These are phyloP conservation scores for Urocitellus parryii DNA, from an alignment of 2,113 vertebrate species.

Conservation along the genomic window DNA sequence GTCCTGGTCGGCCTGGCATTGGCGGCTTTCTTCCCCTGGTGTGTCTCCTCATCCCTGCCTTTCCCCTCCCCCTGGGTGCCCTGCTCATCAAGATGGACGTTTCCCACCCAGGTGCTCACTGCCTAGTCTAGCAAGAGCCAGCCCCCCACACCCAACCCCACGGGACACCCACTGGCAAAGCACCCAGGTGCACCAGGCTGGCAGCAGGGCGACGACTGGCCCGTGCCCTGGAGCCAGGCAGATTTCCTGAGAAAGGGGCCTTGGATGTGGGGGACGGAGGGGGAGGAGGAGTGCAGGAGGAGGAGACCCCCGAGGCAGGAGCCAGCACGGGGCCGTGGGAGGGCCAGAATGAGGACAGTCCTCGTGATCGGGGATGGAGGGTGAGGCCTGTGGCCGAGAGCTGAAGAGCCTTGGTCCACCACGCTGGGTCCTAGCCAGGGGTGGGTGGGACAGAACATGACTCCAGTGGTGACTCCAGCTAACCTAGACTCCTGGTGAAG, in stretches of 20 bases:
- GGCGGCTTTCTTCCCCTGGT: no score
- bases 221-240: neutral
- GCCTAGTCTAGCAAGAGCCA: neutral
- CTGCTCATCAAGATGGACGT: neutral
- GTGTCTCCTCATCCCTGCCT: neutral
- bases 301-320: no score
- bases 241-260: neutral
- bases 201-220: accelerated
- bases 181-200: accelerated
- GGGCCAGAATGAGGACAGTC: no score
- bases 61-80: neutral
- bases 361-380: neutral
- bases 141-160: no score
- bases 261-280: neutral
- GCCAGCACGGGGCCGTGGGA: no score
- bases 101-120: neutral
- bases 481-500: no score
- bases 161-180: accelerated
- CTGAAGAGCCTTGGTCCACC: neutral
- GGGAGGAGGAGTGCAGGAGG: no score
- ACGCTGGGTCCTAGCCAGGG: no score
- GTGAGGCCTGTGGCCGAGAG: neutral
- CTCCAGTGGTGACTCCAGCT: neutral
- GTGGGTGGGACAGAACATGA: neutral
- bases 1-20: neutral